A percentile compares a stretch with the other conserved stretches of the same genome.
phyloP scores from a whole-genome alignment of 2,888 invertebrate genomes.

The Cephalotes varians region DNA sequence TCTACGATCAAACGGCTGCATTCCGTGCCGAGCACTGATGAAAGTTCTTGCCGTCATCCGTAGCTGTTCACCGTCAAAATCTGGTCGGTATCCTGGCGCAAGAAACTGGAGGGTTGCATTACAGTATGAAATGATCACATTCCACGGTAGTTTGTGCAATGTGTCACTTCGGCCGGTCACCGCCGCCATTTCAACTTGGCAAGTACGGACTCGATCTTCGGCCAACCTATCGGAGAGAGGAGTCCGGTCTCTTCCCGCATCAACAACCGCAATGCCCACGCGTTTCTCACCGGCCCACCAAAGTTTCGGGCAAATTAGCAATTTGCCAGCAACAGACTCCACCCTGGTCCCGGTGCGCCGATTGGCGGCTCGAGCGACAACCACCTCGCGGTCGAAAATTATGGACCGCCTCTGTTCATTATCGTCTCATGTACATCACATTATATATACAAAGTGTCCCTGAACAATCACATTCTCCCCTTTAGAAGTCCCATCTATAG shows the following conservation, averaged over 20 bases:
- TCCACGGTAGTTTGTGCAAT: slow-evolving; percentile 41
- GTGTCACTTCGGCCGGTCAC: background rate
- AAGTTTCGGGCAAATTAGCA: slow-evolving; percentile 74
- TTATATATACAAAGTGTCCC: slow-evolving; percentile 53
- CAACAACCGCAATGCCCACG: slow-evolving; percentile 53
- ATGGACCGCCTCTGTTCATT: slow-evolving; percentile 66
- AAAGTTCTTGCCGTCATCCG: slow-evolving; percentile 30
- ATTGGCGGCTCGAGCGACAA: slow-evolving; percentile 63
- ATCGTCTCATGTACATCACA: slow-evolving; percentile 54
- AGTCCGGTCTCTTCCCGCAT: slow-evolving; percentile 49
- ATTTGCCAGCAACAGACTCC: slow-evolving; percentile 71
- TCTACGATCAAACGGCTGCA: background rate
- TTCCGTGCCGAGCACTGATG: slow-evolving; percentile 18
- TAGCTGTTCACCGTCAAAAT: slow-evolving; percentile 27
- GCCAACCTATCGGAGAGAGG: slow-evolving; percentile 43
- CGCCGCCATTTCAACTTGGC: slow-evolving; percentile 64
- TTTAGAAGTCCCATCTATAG: background rate
- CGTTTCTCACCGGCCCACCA: slow-evolving; percentile 43
- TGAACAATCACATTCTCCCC: background rate
- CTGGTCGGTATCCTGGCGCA: slow-evolving; percentile 16
- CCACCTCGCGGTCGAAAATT: slow-evolving; percentile 68
- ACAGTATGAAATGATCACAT: slow-evolving; percentile 35
- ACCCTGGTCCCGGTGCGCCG: slow-evolving; percentile 58
- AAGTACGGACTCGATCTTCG: slow-evolving; percentile 59
- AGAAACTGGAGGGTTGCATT: slow-evolving; percentile 26